Conservation (phyloP, 1,140 invertebrate genomes). For the Brachionus sp. region DNA sequence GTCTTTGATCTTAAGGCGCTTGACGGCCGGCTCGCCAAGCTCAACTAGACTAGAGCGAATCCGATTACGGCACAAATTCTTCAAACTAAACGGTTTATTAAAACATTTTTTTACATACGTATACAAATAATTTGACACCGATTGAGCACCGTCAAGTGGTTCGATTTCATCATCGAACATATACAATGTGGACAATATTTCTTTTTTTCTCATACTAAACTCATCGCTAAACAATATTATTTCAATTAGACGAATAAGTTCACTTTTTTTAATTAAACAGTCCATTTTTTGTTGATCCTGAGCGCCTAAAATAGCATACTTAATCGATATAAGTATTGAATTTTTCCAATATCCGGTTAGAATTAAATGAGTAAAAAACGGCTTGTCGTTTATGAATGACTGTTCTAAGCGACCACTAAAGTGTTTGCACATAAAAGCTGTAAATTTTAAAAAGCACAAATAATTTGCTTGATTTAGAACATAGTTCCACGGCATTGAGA, state of each 20-base stretch:
- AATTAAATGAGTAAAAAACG: constrained; percentile 10
- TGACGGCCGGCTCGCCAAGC: neutral
- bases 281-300: neutral
- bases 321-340: constrained; percentile 7
- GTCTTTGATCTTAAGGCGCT: neutral
- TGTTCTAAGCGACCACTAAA: neutral
- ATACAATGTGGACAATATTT: neutral
- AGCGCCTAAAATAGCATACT: neutral
- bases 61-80: constrained; percentile 22
- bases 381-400: neutral
- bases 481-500: constrained; percentile 43
- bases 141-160: neutral
- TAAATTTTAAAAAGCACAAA: neutral
- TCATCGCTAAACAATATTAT: constrained; percentile 1
- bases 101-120: neutral
- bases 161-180: neutral
- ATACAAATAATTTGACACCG: neutral
- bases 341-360: constrained; percentile 23
- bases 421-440: constrained; percentile 27
- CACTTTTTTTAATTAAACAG: neutral
- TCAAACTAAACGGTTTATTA: neutral
- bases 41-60: neutral
- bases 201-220: neutral
- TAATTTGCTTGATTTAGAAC: neutral
- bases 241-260: neutral